A percentile compares a stretch with the other conserved stretches of the same genome.
These are phyloP conservation scores for Perca flavescens DNA, from an alignment of 2,113 vertebrate genomes.

Conservation along the genomic window DNA sequence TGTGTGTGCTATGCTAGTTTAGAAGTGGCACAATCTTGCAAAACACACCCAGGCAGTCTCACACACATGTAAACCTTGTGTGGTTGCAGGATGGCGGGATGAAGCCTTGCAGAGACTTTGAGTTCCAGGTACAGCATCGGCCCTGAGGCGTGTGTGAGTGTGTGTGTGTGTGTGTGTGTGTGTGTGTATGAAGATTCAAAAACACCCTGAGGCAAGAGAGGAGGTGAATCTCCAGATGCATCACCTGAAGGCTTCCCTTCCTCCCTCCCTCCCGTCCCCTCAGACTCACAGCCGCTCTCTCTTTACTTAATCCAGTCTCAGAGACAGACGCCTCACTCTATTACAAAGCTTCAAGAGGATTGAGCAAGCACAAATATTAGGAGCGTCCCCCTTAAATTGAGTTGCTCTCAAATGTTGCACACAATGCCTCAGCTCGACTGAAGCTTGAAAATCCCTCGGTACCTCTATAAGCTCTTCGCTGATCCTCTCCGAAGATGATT, in stretches of 20 bases:
- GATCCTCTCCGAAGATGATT: constrained; percentile 42
- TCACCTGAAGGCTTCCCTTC: constrained; percentile 6
- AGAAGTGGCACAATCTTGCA: neutral
- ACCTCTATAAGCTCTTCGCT: constrained; percentile 6
- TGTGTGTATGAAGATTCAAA: constrained; percentile 27
- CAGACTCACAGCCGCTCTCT: constrained; percentile 23
- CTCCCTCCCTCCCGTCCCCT: neutral
- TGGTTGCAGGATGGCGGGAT: neutral
- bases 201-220: constrained; percentile 37
- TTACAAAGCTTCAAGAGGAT: constrained; percentile 41
- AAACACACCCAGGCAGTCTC: neutral
- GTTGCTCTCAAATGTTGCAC: constrained; percentile 24
- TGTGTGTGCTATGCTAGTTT: neutral
- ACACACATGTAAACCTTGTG: neutral
- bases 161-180: constrained; percentile 11
- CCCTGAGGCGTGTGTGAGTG: constrained; percentile 30
- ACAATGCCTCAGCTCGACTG: constrained; percentile 30
- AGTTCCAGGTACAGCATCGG: constrained; percentile 27
- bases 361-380: constrained; percentile 37
- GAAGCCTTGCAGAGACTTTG: constrained; percentile 5
- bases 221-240: constrained; percentile 36
- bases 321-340: constrained; percentile 17
- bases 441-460: constrained; percentile 30
- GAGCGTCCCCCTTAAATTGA: constrained; percentile 32
- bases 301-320: constrained; percentile 47